Evolutionary conservation across 2,888 invertebrate genomes (phyloP), one percentile per base, ranked within the genome.

Genomic region (Zhengitettix transpicula): DNA sequence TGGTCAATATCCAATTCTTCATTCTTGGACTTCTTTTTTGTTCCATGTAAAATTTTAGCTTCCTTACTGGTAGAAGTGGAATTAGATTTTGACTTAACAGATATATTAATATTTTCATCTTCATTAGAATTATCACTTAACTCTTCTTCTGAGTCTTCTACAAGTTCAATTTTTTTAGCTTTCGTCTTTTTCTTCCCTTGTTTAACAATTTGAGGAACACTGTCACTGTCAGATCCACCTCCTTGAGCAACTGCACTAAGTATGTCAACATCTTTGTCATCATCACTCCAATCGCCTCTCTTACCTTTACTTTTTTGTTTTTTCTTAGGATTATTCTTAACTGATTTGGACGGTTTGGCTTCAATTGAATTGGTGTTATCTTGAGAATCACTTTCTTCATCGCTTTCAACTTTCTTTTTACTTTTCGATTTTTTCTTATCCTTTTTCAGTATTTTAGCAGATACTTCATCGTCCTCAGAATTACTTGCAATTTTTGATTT

Each of bases 391-490:
- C 61, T 56, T 42, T 65, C 60, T 40, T 62, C 63, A 52, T 64
- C 62, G 41, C 51, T 53, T 12, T 64, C 65, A 59, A 58, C 59
- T 47, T 47, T 47, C 47, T n/a, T n/a, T 47, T 47, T 47, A 12
- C 12, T 14, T 47, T 47, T 47, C 47, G 12, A n/a, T 66, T 78
- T 79, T 67, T 78, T 79, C 1, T 69, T 68, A 11, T 70, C 73
- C 42, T 75, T 71, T 67, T 75, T 74, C 5, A 71, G 14, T 67
- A 15, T 69, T 65, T 62, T 75, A 74, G 69, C 68, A 63, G 67
- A 67, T 47, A 62, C 57, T 51, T 65, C 62, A 9, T 63, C 65
- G 14, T 66, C 64, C 47, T 72, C 71, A 59, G 69, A 68, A 63
- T 66, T 67, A 57, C 58, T 63, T 55, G 64, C 66, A 57, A 64